These are phyloP conservation scores for Oncopeltus fasciatus DNA, from an alignment of 1,140 invertebrate species.

Conservation along the genomic window DNA sequence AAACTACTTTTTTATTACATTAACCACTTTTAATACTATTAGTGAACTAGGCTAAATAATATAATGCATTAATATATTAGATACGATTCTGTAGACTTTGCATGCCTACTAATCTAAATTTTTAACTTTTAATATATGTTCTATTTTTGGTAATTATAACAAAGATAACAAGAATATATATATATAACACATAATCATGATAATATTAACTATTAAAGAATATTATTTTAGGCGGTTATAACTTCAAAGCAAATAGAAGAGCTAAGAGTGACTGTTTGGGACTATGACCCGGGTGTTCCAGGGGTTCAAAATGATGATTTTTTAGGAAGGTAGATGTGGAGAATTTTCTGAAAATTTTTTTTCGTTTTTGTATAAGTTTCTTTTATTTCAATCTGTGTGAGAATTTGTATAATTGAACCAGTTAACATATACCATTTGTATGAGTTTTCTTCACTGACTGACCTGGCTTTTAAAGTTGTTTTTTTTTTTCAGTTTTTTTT, in stretches of 20 bases:
- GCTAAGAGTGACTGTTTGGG: constrained; percentile 37
- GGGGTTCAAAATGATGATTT: constrained; percentile 68
- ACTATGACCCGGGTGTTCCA: constrained; percentile 68
- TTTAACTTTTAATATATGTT: too few species aligned
- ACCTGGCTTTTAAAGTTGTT: background rate
- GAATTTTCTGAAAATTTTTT: constrained; percentile 8
- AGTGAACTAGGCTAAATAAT: too few species aligned
- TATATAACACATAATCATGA: too few species aligned
- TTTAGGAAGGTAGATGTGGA: constrained; percentile 54
- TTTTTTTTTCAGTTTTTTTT: too few species aligned
- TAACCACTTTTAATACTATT: too few species aligned
- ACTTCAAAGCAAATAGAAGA: constrained; percentile 21
- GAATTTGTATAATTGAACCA: background rate
- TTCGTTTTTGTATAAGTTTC: background rate
- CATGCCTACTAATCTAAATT: too few species aligned
- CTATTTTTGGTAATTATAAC: too few species aligned
- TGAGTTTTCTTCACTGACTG: background rate
- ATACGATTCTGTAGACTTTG: too few species aligned
- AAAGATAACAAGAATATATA: too few species aligned
- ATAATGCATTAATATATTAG: too few species aligned
- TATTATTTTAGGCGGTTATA: constrained; percentile 21
- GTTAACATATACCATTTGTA: background rate
- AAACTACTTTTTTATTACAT: too few species aligned
- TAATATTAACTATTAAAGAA: too few species aligned
- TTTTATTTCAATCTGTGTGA: background rate